A percentile compares a stretch with the other conserved stretches of the same genome.
phyloP scores from a whole-genome alignment of 2,797 vertebrate genomes.

The Podarcis siculus region DNA sequence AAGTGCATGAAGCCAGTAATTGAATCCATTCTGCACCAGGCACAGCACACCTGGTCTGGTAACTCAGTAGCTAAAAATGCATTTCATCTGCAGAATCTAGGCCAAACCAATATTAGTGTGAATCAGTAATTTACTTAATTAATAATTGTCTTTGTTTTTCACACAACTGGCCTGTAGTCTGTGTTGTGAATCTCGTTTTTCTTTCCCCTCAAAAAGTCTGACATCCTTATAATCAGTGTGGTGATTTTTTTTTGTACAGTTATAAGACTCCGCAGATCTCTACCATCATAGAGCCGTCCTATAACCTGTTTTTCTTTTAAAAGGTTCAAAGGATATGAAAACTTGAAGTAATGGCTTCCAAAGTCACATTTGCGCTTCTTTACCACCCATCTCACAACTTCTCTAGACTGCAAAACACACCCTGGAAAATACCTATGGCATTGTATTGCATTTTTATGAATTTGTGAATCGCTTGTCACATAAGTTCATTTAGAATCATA shows the following conservation, averaged over 20 bases:
- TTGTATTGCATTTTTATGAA: no score
- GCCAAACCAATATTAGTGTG: slow-evolving; percentile 1
- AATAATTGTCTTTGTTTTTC: not conserved
- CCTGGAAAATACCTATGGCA: not conserved
- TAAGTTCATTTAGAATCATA: no score
- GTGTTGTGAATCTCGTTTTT: not conserved
- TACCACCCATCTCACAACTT: not conserved
- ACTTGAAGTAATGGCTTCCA: not conserved
- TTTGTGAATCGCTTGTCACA: no score
- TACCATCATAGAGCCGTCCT: no score
- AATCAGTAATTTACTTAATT: not conserved
- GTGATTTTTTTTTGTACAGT: not conserved
- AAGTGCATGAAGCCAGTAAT: slow-evolving; percentile 64
- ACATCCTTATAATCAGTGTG: not conserved
- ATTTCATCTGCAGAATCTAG: slow-evolving; percentile 28
- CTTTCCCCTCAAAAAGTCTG: not conserved
- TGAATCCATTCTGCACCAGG: slow-evolving; percentile 57
- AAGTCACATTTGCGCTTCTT: not conserved
- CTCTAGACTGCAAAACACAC: not conserved
- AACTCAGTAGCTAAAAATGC: slow-evolving; percentile 38
- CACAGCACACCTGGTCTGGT: slow-evolving; percentile 50
- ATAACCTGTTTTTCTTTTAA: not conserved
- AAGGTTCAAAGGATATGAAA: not conserved
- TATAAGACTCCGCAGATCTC: not conserved
- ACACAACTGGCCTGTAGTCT: not conserved